These are phyloP conservation scores for Calameuta idolon DNA, from an alignment of 2,888 invertebrate genomes.

Conservation along the genomic window DNA sequence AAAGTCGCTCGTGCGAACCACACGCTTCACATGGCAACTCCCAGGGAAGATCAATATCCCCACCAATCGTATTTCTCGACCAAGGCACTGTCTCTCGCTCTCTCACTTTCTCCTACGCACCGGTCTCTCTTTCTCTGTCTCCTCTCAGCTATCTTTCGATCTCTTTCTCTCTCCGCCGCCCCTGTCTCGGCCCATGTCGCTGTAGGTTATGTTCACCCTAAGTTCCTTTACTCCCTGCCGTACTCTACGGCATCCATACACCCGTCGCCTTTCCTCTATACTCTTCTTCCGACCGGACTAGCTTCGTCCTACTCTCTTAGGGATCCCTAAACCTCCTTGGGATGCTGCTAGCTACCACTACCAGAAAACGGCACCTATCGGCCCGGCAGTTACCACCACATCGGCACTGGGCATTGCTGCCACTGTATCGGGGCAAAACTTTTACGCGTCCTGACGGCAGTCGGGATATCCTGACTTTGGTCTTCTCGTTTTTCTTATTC, in stretches of 20 bases:
- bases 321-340: neutral
- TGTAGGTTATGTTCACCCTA: neutral
- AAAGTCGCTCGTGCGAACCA: conserved; percentile 39
- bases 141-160: conserved; percentile 8
- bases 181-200: conserved; percentile 17
- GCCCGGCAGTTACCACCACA: neutral
- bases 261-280: no score
- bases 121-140: conserved; percentile 32
- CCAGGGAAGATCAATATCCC: conserved; percentile 59
- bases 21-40: conserved; percentile 51
- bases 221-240: neutral
- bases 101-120: conserved; percentile 32
- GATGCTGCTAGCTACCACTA: neutral
- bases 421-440: neutral
- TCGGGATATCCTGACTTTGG: neutral
- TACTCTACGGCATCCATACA: neutral
- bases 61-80: conserved; percentile 51
- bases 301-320: neutral
- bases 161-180: conserved; percentile 8
- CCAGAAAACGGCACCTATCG: neutral
- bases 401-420: neutral
- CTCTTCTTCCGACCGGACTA: no score
- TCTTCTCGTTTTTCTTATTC: neutral
- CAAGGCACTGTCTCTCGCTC: conserved; percentile 20
- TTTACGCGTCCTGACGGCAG: neutral